These are phyloP conservation scores for Misgurnus anguillicaudatus DNA, from an alignment of 2,113 vertebrate genomes.

Conservation along the genomic window DNA sequence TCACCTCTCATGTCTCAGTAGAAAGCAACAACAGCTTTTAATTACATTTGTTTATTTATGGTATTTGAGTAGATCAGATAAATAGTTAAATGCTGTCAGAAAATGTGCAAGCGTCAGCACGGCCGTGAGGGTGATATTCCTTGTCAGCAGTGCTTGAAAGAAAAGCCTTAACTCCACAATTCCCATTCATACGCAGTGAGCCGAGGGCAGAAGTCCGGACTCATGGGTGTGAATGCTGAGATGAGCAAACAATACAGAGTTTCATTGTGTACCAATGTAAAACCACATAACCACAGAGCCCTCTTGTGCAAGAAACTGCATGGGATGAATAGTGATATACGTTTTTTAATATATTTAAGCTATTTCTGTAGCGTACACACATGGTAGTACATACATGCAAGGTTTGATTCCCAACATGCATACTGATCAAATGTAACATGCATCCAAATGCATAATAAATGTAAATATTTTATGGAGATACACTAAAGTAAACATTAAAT, in stretches of 20 bases:
- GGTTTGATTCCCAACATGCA: background rate
- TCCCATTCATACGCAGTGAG: conserved; percentile 30
- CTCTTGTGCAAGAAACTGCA: background rate
- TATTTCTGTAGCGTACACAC: too few relatives aligned
- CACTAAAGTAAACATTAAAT: too few relatives aligned
- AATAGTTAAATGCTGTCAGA: background rate
- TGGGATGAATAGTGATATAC: background rate
- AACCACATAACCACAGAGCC: background rate
- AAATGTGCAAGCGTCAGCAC: conserved; percentile 33
- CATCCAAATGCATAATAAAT: too few relatives aligned
- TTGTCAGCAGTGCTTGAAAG: conserved; percentile 24
- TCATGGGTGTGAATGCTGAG: background rate
- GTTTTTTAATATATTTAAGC: too few relatives aligned
- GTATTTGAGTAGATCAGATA: conserved; percentile 23
- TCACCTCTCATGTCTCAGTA: conserved; percentile 2
- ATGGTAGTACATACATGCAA: too few relatives aligned
- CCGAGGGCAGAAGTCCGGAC: background rate
- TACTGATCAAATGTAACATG: too few relatives aligned
- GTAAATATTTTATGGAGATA: too few relatives aligned
- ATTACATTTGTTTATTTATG: background rate
- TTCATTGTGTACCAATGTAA: background rate
- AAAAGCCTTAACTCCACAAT: conserved; percentile 34
- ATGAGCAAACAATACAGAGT: background rate
- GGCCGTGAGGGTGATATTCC: background rate
- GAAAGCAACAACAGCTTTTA: background rate